A percentile compares a stretch with the other conserved stretches of the same genome.
phyloP scores from a whole-genome alignment of 2,888 invertebrate species.

The Alsophila aescularia region DNA sequence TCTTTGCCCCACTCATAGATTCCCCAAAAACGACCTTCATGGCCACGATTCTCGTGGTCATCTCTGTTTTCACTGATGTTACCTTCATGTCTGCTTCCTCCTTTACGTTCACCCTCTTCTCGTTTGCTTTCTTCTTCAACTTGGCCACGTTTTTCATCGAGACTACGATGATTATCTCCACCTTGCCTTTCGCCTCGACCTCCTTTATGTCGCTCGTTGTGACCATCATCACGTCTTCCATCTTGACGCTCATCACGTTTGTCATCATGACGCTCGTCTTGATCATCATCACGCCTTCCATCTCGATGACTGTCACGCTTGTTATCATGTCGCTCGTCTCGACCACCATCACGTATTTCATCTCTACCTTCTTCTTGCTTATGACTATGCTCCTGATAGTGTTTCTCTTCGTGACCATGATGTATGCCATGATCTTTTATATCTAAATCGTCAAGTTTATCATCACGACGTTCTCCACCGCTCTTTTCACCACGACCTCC shows the following conservation, averaged over 20 bases:
- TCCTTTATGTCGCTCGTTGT: not conserved
- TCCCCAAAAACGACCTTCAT: not conserved
- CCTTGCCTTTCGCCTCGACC: not conserved
- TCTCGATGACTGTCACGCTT: not conserved
- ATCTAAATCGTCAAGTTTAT: not conserved
- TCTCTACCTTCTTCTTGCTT: not conserved
- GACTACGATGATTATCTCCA: not conserved
- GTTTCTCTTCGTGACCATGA: conserved; percentile 4
- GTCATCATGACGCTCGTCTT: not conserved
- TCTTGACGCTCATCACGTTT: not conserved
- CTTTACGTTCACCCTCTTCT: not conserved
- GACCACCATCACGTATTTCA: too few species aligned
- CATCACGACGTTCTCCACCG: not conserved
- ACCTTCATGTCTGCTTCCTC: not conserved
- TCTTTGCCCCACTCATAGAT: not conserved
- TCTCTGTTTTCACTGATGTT: not conserved
- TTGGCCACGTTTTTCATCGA: not conserved
- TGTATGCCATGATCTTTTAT: not conserved
- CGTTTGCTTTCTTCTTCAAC: not conserved
- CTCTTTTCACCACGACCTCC: conserved; percentile 5
- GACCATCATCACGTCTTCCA: not conserved
- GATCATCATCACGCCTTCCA: too few species aligned
- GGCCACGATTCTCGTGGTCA: not conserved
- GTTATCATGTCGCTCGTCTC: not conserved
- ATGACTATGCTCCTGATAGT: not conserved